phyloP scores from a whole-genome alignment of 2,113 vertebrate genomes.

The Gallinago media region DNA sequence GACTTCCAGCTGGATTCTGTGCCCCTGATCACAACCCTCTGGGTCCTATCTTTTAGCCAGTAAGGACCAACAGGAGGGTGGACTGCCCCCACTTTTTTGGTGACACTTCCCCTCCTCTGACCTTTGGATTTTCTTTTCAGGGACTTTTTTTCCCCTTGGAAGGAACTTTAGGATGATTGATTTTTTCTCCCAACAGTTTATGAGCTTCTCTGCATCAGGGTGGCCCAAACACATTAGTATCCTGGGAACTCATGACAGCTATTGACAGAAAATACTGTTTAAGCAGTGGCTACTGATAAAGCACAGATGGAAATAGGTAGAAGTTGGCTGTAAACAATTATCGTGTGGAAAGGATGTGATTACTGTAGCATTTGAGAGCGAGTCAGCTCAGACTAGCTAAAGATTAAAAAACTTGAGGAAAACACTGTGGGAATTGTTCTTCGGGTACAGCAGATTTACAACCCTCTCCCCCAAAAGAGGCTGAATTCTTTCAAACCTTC shows the following conservation, averaged over 20 bases:
- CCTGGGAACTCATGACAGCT: slow-evolving; percentile 57
- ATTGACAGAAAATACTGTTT: slow-evolving; percentile 54
- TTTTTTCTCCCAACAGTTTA: not conserved
- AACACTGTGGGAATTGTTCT: not conserved
- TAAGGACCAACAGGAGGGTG: not conserved
- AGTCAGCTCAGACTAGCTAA: not conserved
- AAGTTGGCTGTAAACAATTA: slow-evolving; percentile 21
- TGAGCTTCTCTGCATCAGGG: not conserved
- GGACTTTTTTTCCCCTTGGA: not conserved
- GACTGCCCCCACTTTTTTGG: not conserved
- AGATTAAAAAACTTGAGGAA: not conserved
- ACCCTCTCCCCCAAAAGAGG: not conserved
- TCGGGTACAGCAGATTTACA: not conserved
- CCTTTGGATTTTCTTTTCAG: fast-evolving
- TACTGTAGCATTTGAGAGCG: not conserved
- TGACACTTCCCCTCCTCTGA: not conserved
- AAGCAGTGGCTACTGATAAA: slow-evolving; percentile 51
- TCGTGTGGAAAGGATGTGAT: not conserved
- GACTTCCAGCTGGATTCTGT: no score
- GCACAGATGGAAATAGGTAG: slow-evolving; percentile 27
- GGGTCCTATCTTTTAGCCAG: no score
- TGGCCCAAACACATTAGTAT: slow-evolving; percentile 55
- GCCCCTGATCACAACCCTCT: no score
- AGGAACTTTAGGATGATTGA: not conserved
- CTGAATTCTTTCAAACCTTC: not conserved